Base-by-base conservation (phyloP, 53 echinoderm and acorn worm species). In the Mesocentrotus franciscanus region DNA sequence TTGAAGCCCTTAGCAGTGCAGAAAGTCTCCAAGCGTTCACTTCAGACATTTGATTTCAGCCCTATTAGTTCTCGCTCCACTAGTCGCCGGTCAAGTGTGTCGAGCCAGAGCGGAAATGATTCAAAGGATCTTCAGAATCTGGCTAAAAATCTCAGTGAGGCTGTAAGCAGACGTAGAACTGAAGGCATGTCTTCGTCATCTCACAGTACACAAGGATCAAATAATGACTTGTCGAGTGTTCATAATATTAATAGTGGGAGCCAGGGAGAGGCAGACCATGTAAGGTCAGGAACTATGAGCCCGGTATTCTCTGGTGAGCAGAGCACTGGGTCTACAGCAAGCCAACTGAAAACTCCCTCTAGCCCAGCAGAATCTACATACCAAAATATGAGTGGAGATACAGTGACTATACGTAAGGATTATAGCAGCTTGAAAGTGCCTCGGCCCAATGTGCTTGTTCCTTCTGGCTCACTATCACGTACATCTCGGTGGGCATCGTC, bases 41-140 rank as follows among this genome's bases (percentile, higher is more conserved):
- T 98, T 20, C 95, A 97, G 96, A 97, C 98, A 56, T 98, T 98
- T 97, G 98, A 98, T 64, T 90, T 98, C 57, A 98, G 97, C 74
- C 98, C 98, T 10, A 96, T 96, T 14, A 98, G 97, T 95, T 98
- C 98, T 27, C 96, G 97, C 60, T 97, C 97, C 29, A 97, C 98
- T 18, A 98, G 98, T 94, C 95, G 98, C 33, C 96, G 98, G 78
- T 98, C 98, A 79, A 98, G 98, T 95, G 95, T 98, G 71, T 98
- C 98, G n/a, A 98, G 98, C 85, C 95, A 97, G 90, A 97, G 97
- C 93, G 96, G 96, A 49, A 90, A 96, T 95, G 97, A 97, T 92
- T 96, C 95, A 89, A 97, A 95, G 72, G 97, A 96, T 92, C 92
- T 95, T 58, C 94, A 95, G 72, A 96, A 94, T 95, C 60, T 96